Evolutionary conservation across 2,888 invertebrate species (phyloP).

Genomic region (Isoperla grammatica): DNA sequence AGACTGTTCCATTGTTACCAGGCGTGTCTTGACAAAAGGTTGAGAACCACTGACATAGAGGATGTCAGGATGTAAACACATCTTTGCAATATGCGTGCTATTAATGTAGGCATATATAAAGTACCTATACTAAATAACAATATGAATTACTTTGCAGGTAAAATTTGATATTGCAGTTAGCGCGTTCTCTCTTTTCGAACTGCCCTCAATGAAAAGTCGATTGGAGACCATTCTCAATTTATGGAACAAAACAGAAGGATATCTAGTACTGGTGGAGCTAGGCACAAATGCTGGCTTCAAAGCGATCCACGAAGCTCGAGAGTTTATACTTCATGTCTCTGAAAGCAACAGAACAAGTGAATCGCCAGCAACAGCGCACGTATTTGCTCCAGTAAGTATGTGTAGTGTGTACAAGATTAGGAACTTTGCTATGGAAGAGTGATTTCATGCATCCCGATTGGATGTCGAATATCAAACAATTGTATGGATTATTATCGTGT

Average conservation of each 20-base stretch:
- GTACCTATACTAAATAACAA: too few relatives aligned
- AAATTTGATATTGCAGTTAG: conserved; percentile 76
- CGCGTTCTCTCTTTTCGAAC: conserved; percentile 75
- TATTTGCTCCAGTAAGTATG: conserved; percentile 72
- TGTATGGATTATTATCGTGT: too few relatives aligned
- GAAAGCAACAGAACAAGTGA: conserved; percentile 29
- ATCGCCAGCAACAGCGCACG: conserved; percentile 48
- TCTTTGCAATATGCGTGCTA: too few relatives aligned
- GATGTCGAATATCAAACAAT: too few relatives aligned
- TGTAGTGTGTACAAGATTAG: too few relatives aligned
- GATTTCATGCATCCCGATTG: too few relatives aligned
- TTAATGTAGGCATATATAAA: too few relatives aligned
- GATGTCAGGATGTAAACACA: too few relatives aligned
- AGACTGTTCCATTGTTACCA: too few relatives aligned
- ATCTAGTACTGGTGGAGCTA: conserved; percentile 76
- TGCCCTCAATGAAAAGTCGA: conserved; percentile 60
- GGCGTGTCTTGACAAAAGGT: too few relatives aligned
- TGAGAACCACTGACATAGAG: too few relatives aligned
- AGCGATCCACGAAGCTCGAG: conserved; percentile 74
- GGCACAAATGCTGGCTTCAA: conserved; percentile 77
- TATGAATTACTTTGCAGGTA: conserved; percentile 44
- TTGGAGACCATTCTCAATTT: conserved; percentile 66
- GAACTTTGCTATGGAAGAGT: too few relatives aligned
- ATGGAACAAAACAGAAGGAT: conserved; percentile 81
- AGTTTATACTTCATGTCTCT: conserved; percentile 61